Percentiles rank a stretch among this genome's conserved stretches.
Conservation (phyloP, 2,888 invertebrate species). For the Cacoxenus indagator region DNA sequence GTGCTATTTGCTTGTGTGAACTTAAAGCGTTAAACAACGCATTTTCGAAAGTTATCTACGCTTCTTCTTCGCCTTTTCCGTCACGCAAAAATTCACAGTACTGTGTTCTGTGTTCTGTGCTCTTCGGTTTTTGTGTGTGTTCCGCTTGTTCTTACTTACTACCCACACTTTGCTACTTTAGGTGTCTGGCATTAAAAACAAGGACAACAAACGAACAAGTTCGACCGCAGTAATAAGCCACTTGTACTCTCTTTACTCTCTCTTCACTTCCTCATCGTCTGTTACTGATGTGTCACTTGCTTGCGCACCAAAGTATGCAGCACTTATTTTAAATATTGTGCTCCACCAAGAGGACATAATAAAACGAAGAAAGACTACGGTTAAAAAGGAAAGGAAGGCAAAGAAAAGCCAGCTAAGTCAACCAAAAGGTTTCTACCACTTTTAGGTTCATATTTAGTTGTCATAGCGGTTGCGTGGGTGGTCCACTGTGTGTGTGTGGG, state of each 20-base stretch:
- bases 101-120: too few species aligned
- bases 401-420: too few species aligned
- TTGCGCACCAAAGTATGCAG: conserved; percentile 16
- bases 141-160: background rate
- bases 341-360: background rate
- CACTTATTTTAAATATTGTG: background rate
- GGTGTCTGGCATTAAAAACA: background rate
- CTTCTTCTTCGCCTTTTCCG: background rate
- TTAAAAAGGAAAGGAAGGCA: too few species aligned
- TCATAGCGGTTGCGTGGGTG: too few species aligned
- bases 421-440: too few species aligned
- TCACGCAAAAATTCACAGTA: too few species aligned
- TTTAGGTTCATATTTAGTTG: too few species aligned
- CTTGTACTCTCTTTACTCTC: background rate
- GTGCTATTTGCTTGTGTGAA: background rate
- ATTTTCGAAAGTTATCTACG: background rate
- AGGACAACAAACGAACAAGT: conserved; percentile 15
- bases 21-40: too few species aligned
- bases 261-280: background rate
- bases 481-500: too few species aligned
- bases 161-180: too few species aligned
- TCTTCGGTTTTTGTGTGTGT: background rate
- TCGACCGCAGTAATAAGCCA: background rate
- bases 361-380: background rate
- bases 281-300: too few species aligned